phyloP scores from a whole-genome alignment of 2,888 invertebrate genomes.

The Pterostichus niger region DNA sequence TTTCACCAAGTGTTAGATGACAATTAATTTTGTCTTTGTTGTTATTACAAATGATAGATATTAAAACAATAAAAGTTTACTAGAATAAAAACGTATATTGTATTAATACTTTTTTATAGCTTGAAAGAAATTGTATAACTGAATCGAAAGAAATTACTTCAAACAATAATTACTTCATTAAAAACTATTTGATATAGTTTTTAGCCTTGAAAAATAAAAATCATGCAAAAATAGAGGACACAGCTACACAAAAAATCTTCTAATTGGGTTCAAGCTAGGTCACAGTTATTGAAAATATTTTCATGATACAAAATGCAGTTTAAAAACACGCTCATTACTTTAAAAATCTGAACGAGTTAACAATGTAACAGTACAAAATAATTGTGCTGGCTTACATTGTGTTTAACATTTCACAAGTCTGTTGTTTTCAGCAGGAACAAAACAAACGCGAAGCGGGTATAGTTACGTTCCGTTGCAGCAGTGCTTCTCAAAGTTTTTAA shows the following conservation, averaged over 20 bases:
- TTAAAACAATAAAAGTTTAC: too few relatives aligned
- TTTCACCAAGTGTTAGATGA: too few relatives aligned
- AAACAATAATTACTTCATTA: slow-evolving; percentile 6
- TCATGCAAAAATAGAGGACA: too few relatives aligned
- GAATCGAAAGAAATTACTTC: not conserved
- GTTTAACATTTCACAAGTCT: slow-evolving; percentile 27
- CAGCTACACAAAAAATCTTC: not conserved
- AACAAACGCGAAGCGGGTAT: not conserved
- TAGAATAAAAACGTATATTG: not conserved
- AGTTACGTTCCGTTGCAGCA: not conserved
- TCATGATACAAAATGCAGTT: not conserved
- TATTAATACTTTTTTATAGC: not conserved
- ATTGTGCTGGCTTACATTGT: slow-evolving; percentile 23
- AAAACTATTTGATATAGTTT: not conserved
- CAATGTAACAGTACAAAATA: slow-evolving; percentile 19
- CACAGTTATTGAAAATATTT: slow-evolving; percentile 2
- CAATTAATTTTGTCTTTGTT: too few relatives aligned
- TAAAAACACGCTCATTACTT: not conserved
- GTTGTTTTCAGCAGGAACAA: not conserved
- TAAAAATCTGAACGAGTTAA: not conserved
- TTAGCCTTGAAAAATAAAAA: too few relatives aligned
- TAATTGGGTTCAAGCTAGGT: slow-evolving; percentile 18
- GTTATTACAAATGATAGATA: too few relatives aligned
- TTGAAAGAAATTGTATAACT: not conserved
- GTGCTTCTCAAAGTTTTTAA: too few relatives aligned